These are phyloP conservation scores for Lepilemur septentrionalis DNA, from an alignment of 2,797 vertebrate genomes.

Conservation along the genomic window DNA sequence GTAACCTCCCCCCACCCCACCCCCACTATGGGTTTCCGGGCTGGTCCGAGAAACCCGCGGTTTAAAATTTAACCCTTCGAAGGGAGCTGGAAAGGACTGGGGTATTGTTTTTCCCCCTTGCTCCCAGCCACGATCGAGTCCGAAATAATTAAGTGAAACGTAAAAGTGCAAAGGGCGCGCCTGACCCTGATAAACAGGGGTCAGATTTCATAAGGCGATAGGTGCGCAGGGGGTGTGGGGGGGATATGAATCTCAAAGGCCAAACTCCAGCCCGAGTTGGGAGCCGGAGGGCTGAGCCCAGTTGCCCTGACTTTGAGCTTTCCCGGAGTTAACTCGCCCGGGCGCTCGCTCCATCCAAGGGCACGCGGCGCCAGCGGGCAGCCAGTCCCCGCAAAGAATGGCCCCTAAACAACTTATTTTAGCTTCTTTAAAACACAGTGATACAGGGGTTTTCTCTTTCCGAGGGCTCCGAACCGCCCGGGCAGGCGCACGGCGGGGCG, in stretches of 20 bases:
- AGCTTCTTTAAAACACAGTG: not conserved
- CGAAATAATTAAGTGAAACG: constrained; percentile 69
- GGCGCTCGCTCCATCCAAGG: not conserved
- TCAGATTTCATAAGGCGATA: constrained; percentile 47
- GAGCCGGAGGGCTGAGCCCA: not conserved
- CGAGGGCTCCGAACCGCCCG: not conserved
- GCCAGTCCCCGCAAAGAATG: not conserved
- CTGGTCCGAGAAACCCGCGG: constrained; percentile 29
- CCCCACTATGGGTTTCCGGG: constrained; percentile 66
- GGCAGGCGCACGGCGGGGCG: not conserved
- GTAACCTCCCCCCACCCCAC: not conserved
- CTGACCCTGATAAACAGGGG: constrained; percentile 38
- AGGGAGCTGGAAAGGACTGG: not conserved
- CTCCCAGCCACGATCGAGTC: not conserved
- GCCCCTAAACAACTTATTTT: not conserved
- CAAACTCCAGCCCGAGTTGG: not conserved
- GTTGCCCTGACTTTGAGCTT: not conserved
- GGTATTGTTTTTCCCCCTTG: not conserved
- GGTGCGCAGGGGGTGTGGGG: not conserved
- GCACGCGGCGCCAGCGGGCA: not conserved
- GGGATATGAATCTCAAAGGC: not conserved
- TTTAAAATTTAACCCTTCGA: constrained; percentile 73
- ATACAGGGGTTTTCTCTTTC: not conserved
- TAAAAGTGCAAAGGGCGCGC: constrained; percentile 69
- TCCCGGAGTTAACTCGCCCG: not conserved